phyloP scores from a whole-genome alignment of 1,140 invertebrate species.

The Batillaria attramentaria region DNA sequence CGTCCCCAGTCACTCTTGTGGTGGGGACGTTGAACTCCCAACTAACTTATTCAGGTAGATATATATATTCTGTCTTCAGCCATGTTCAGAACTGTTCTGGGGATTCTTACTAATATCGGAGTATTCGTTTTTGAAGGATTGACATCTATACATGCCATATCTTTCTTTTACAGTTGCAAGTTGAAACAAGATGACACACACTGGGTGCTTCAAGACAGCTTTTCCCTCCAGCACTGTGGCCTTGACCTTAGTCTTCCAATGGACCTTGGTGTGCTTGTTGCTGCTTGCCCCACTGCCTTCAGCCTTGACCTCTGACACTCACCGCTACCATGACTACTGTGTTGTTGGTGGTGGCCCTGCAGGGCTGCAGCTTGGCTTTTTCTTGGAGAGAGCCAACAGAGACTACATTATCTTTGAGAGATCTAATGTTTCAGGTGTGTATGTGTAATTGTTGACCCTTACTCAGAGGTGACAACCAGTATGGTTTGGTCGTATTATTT shows the following conservation, averaged over 20 bases:
- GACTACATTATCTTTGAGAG: slow-evolving; percentile 73
- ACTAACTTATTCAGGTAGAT: neutral
- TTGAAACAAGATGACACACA: slow-evolving; percentile 20
- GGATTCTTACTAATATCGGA: neutral
- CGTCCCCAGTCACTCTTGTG: neutral
- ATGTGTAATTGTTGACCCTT: too few species aligned
- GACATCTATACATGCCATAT: neutral
- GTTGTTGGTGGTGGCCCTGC: slow-evolving; percentile 73
- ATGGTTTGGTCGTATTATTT: too few species aligned
- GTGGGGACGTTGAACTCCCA: neutral
- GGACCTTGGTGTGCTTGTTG: slow-evolving; percentile 13
- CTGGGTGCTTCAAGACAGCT: neutral
- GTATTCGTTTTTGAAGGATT: neutral
- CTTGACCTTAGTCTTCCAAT: slow-evolving; percentile 33
- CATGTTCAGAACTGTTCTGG: neutral
- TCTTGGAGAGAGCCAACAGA: slow-evolving; percentile 63
- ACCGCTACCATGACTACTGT: slow-evolving; percentile 69
- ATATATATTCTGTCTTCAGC: neutral
- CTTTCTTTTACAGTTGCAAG: neutral
- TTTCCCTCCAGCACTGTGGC: slow-evolving; percentile 18
- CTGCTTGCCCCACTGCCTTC: slow-evolving; percentile 21
- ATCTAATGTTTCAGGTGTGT: slow-evolving; percentile 71
- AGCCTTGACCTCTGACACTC: slow-evolving; percentile 18
- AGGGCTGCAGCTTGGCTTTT: slow-evolving; percentile 73
- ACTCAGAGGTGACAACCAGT: too few species aligned